These are phyloP conservation scores for Aphrocallistes beatrix DNA, from an alignment of 37 sponge, comb jelly and placozoan genomes.

Conservation along the genomic window DNA sequence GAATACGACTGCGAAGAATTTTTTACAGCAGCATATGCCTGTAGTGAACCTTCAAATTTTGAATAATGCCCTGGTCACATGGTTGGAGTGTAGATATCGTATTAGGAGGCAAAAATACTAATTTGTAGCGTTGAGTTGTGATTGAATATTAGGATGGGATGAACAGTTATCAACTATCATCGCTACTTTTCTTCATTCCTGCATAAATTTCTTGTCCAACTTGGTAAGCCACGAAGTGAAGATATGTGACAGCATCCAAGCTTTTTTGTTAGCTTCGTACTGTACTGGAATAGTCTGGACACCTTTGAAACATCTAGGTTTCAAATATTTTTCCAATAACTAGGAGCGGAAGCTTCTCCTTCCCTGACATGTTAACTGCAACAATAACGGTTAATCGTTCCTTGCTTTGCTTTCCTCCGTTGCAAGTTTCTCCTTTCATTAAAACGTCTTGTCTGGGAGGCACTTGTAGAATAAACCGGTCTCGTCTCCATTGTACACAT, in stretches of 20 bases:
- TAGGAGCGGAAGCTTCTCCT: not conserved
- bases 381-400: not conserved
- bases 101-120: too few relatives aligned
- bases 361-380: conserved; percentile 1
- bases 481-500: too few relatives aligned
- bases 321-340: not conserved
- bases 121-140: too few relatives aligned
- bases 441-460: conserved; percentile 19
- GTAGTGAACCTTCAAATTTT: too few relatives aligned
- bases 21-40: too few relatives aligned
- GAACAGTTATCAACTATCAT: too few relatives aligned
- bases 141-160: too few relatives aligned
- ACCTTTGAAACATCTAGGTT: conserved; percentile 21
- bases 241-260: conserved; percentile 4
- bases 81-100: too few relatives aligned
- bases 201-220: not conserved
- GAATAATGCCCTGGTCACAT: too few relatives aligned
- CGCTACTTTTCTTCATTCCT: not conserved
- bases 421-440: not conserved
- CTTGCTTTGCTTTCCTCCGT: not conserved
- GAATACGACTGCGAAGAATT: not conserved
- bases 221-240: too few relatives aligned
- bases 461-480: conserved; percentile 10
- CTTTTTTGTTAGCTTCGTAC: not conserved
- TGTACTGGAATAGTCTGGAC: not conserved